Percentiles rank a stretch among this genome's conserved stretches.
Evolutionary conservation across 2,888 invertebrate species (phyloP).

Genomic region (Aricia artaxerxes): DNA sequence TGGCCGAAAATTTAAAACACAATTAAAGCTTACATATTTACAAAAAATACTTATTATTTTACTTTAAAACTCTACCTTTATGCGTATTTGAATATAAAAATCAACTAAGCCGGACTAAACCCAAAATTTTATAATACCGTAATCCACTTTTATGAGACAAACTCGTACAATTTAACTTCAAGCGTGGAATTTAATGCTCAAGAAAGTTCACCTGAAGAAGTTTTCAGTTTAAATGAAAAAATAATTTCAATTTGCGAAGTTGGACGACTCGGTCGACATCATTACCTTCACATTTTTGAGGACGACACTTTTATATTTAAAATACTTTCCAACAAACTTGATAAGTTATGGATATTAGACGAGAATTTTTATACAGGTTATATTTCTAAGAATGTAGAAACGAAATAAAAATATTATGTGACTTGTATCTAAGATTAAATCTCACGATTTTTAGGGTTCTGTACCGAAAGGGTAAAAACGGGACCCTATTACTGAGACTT

Average conservation of each 20-base stretch:
- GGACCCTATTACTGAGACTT: too few species aligned
- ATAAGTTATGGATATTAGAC: slow-evolving; percentile 1
- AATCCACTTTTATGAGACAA: slow-evolving; percentile 26
- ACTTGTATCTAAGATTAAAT: too few species aligned
- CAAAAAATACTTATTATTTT: too few species aligned
- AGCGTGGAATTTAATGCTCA: slow-evolving; percentile 63
- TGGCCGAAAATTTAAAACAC: too few species aligned
- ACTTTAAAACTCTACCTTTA: neutral
- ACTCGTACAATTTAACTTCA: slow-evolving; percentile 39
- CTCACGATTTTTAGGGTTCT: too few species aligned
- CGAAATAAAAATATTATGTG: too few species aligned
- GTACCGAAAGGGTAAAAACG: too few species aligned
- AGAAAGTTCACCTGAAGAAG: slow-evolving; percentile 68
- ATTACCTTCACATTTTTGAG: slow-evolving; percentile 71
- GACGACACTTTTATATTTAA: slow-evolving; percentile 54
- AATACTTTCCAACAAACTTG: slow-evolving; percentile 27
- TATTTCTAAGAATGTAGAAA: neutral
- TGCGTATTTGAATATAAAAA: neutral
- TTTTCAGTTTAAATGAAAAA: slow-evolving; percentile 76
- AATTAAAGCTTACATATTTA: too few species aligned
- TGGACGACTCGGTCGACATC: slow-evolving; percentile 57
- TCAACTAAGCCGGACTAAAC: neutral
- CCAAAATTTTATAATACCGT: slow-evolving; percentile 15
- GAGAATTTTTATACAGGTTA: neutral
- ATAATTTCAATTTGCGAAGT: slow-evolving; percentile 76